Evolutionary conservation across 2,888 invertebrate genomes (phyloP), one percentile per base, ranked within the genome.

Genomic region (Lochmaea crataegi): DNA sequence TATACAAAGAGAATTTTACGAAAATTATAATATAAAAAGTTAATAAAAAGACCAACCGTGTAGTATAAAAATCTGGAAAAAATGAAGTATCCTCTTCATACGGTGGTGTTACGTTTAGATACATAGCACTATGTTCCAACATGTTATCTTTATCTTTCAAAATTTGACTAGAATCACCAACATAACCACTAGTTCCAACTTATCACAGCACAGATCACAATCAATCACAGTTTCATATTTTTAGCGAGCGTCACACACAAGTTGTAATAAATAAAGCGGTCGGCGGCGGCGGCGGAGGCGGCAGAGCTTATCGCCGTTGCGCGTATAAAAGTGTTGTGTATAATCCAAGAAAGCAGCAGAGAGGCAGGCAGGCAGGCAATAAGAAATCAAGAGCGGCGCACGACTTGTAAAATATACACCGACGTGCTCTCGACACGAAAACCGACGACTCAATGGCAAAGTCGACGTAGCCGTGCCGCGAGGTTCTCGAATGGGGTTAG

Each of bases 401-500:
- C 75, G 68, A 66, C 53, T 57, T 48, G 64, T 68, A 53, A 0
- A 32, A 32, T 45, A 32, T 45, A 60, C 38, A 38, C 61, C 65
- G 67, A 77, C 78, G 78, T 78, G 76, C 75, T 76, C 75, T 66
- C 78, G 75, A 63, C 76, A 77, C 76, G 80, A 78, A 78, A 74
- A 83, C 83, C 84, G 84, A 81, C 83, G 74, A 83, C 85, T 86
- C 85, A 86, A 86, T 86, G 86, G 84, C 84, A 84, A 74, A 65
- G 68, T 81, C 84, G 80, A 82, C 81, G 81, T 81, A 68, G 71
- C 72, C 74, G 76, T 75, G 78, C 80, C 82, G 85, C 84, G 85
- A 85, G 85, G 85, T 89, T 90, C 89, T 88, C 88, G 88, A 91
- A 88, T 89, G 90, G 87, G 91, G 91, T 90, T 90, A 91, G 90